Percentiles rank a stretch among this genome's conserved stretches.
phyloP scores from a whole-genome alignment of 2,113 vertebrate genomes.

The Emydura subglobosa region DNA sequence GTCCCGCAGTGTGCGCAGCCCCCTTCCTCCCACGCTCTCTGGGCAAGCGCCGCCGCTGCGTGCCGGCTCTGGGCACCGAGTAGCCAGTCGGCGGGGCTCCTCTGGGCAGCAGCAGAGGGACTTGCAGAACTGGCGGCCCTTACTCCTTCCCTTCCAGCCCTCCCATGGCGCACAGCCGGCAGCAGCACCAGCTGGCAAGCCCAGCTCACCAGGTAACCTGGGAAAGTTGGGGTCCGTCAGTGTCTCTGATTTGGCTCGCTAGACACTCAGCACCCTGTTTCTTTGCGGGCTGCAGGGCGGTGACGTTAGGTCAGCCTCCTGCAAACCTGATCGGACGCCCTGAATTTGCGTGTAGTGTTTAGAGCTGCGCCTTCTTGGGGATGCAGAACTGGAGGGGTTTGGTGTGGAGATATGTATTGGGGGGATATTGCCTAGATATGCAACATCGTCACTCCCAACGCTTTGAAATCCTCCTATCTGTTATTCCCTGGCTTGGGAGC shows the following conservation, averaged over 20 bases:
- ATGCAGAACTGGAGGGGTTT: neutral
- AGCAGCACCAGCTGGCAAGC: neutral
- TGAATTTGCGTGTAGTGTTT: neutral
- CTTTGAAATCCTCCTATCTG: neutral
- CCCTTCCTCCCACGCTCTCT: neutral
- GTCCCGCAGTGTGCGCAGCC: neutral
- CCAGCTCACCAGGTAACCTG: slow-evolving; percentile 19
- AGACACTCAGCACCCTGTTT: neutral
- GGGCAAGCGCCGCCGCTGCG: too few species aligned
- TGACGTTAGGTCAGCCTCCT: neutral
- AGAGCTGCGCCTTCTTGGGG: neutral
- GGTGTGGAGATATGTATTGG: too few species aligned
- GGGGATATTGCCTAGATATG: too few species aligned
- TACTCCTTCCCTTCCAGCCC: too few species aligned
- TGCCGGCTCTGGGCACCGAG: neutral
- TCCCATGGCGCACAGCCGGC: neutral
- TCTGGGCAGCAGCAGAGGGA: neutral
- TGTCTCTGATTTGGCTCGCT: neutral
- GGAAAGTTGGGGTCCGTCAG: neutral
- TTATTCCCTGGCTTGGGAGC: neutral
- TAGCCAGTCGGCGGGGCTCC: neutral
- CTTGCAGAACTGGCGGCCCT: too few species aligned
- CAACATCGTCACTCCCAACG: neutral
- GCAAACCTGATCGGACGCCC: neutral
- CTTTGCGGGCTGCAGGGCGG: neutral